Conservation (phyloP, 2,888 invertebrate genomes). For the Margaritifera margaritifera region DNA sequence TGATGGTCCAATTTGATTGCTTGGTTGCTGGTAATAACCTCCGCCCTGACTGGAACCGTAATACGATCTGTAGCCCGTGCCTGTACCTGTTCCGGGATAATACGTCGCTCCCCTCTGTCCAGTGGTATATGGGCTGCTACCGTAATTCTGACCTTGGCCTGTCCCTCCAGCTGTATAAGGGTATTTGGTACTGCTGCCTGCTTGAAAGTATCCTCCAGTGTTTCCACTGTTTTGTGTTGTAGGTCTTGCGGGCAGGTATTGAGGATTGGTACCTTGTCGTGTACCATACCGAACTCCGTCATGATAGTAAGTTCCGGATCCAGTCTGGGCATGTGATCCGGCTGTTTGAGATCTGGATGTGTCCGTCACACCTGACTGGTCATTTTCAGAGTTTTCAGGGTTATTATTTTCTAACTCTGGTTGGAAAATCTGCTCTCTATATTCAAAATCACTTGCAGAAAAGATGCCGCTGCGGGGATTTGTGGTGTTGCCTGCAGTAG, state of each 20-base stretch:
- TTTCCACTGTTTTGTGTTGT: background rate
- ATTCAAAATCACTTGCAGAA: conserved; percentile 22
- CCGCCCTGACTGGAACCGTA: too few relatives aligned
- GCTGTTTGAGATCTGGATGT: background rate
- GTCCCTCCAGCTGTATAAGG: background rate
- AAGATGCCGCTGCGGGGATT: too few relatives aligned
- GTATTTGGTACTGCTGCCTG: background rate
- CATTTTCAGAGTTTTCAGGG: conserved; percentile 1
- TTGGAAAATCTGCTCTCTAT: conserved; percentile 27
- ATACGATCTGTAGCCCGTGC: too few relatives aligned
- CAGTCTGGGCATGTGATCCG: background rate
- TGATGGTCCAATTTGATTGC: too few relatives aligned
- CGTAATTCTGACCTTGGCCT: background rate
- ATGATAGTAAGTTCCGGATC: background rate
- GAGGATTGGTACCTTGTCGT: background rate
- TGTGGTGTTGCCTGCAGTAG: background rate
- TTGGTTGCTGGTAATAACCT: too few relatives aligned
- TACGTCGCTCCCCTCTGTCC: too few relatives aligned
- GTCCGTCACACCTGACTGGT: background rate
- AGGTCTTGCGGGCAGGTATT: too few relatives aligned
- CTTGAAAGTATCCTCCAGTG: background rate
- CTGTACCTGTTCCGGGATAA: too few relatives aligned
- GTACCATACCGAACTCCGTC: background rate
- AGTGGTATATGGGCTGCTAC: too few relatives aligned
- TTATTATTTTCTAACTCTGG: conserved; percentile 21